Evolutionary conservation across 2,888 invertebrate species (phyloP), one percentile per base, ranked within the genome.

Genomic region (Cephus pulcher): DNA sequence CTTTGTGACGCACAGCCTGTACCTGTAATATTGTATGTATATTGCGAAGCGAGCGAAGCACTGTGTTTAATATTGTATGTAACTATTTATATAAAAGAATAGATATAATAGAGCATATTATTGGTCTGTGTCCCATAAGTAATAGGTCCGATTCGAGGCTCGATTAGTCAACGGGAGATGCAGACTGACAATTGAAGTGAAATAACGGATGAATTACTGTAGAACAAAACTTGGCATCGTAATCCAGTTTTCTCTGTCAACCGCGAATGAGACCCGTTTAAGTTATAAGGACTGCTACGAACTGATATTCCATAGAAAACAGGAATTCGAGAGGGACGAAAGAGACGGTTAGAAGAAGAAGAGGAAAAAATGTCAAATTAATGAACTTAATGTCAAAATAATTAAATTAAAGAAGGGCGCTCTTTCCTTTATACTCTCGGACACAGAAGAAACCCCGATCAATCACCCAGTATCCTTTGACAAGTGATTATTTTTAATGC

Each of bases 1-100:
- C 84, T 84, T 80, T 82, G 78, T 80, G 80, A 75, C 83, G 68
- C 75, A 80, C 84, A 82, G 82, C 83, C 79, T 83, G 84, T 86
- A 86, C 84, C 86, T 86, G 85, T 86, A 87, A 84, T 82, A 85
- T 85, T 87, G 83, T 87, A 81, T 85, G 85, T 87, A 87, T 81
- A 86, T 87, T 87, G 79, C 80, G 80, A 85, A 83, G 78, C 76
- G 76, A 80, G 78, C 82, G 82, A 84, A 82, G 83, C 80, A 82
- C 79, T 82, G 81, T 85, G 83, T 85, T 85, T 85, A 84, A 79
- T 86, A 85, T 82, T 84, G 79, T 82, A 83, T 85, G 83, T 86
- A 86, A 73, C 85, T 86, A 87, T 88, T 86, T 88, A 87, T 86
- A 86, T 82, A 80, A 83, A 83, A 82, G 80, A 78, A 77, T 83